Base-by-base conservation (phyloP, 2,797 vertebrate species). In the Galaxias olidus region DNA sequence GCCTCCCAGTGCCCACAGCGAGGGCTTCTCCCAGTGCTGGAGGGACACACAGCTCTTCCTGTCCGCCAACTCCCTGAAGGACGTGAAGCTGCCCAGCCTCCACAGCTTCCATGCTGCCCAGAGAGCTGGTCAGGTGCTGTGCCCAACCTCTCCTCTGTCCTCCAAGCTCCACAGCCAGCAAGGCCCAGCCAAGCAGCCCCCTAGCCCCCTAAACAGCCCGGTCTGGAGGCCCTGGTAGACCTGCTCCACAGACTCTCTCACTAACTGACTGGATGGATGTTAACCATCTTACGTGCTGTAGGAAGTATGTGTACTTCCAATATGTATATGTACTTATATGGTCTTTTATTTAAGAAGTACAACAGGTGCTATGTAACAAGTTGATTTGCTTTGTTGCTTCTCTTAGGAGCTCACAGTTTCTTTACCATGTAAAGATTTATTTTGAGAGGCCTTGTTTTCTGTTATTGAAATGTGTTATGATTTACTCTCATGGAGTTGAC, bases 41-140 rank as follows among this genome's bases (percentile, higher is more conserved):
- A 82, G 82, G 53, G 88, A 91, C 71, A 90, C 89, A 49, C 85
- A 90, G 66, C 76, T 76, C 58, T 88, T 94, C 72, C 80, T 91
- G 66, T 90, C 89, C 4, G 65, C 81, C 48, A 88, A 84, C 59
- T 83, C 87, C 65, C 78, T 82, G 56, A 77, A 83, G 52, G 78
- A 83, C n/a, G 79, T 46, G 47, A 68, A 74, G 0, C 69, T 74
- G 67, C 69, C 71, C 4, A 61, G 69, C 66, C 72, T 75, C 53
- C 65, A 62, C 56, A 55, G 9, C 55, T 54, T 71, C 59, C 64
- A 72, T 14, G 63, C 68, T 44, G 44, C 53, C 55, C 80, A 79
- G 54, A 73, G 46, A 73, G 51, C 48, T 10, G 40, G 40, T 30
- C 63, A 41, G 55, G 78, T 70, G n/a, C n/a, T 65, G 55, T 15